Conservation (phyloP, 2,797 vertebrate species). For the Danionella dracula region DNA sequence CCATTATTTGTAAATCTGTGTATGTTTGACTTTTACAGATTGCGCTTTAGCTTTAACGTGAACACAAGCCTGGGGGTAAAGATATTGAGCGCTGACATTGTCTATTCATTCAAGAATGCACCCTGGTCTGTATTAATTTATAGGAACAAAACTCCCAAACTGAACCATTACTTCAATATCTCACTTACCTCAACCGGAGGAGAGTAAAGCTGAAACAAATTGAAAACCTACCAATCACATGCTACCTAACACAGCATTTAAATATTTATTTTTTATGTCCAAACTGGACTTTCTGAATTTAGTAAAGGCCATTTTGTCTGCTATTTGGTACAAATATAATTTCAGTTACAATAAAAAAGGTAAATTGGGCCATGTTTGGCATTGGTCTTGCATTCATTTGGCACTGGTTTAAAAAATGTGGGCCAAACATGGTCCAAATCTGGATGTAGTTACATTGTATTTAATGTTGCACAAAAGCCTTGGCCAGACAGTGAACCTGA, state of each 20-base stretch:
- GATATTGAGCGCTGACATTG: background rate
- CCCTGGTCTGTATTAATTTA: slow-evolving; percentile 22
- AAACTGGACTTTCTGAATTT: too few species aligned
- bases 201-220: background rate
- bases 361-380: too few species aligned
- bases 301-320: too few species aligned
- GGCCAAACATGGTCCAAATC: too few species aligned
- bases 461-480: too few species aligned
- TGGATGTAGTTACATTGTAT: too few species aligned
- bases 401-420: too few species aligned
- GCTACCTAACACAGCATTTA: background rate
- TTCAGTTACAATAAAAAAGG: too few species aligned
- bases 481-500: too few species aligned
- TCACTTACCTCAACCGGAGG: background rate
- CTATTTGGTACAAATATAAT: too few species aligned
- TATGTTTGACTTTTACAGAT: slow-evolving; percentile 26
- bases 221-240: background rate
- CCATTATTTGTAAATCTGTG: slow-evolving; percentile 3
- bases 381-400: too few species aligned
- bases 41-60: slow-evolving; percentile 21
- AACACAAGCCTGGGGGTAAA: slow-evolving; percentile 27
- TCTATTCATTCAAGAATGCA: slow-evolving; percentile 20
- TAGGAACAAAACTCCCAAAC: slow-evolving; percentile 25
- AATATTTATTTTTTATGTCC: background rate
- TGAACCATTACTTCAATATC: slow-evolving; percentile 29